A percentile compares a stretch with the other conserved stretches of the same genome.
Conservation (phyloP, 2,113 vertebrate genomes). For the Embiotoca jacksoni region DNA sequence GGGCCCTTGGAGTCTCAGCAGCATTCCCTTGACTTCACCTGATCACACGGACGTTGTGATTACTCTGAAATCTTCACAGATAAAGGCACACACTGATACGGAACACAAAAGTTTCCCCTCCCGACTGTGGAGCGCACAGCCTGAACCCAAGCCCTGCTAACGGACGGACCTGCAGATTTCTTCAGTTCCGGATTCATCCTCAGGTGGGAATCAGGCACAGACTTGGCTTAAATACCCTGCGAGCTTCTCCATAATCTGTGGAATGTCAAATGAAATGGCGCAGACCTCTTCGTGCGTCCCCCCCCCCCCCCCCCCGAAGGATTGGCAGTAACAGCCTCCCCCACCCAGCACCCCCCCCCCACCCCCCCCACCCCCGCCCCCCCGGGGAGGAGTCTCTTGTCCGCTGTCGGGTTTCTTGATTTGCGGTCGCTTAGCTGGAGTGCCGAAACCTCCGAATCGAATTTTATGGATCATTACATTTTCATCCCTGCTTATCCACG, state of each 20-base stretch:
- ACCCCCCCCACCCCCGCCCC: not conserved
- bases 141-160: constrained; percentile 74
- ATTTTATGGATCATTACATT: constrained; percentile 71
- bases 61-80: constrained; percentile 27
- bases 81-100: constrained; percentile 2
- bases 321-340: not conserved
- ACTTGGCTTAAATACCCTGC: not conserved
- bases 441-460: constrained; percentile 47
- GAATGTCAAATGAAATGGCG: constrained; percentile 30
- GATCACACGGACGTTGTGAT: constrained; percentile 40
- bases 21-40: constrained; percentile 50
- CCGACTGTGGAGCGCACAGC: constrained; percentile 57
- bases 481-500: constrained; percentile 52
- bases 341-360: no score
- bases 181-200: constrained; percentile 47
- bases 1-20: constrained; percentile 37
- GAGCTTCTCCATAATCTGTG: constrained; percentile 1
- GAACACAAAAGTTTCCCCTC: constrained; percentile 19
- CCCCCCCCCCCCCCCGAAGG: constrained; percentile 12
- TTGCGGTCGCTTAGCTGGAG: constrained; percentile 27
- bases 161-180: constrained; percentile 36
- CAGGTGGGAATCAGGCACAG: constrained; percentile 46
- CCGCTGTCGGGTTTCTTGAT: constrained; percentile 14
- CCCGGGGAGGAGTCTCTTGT: constrained; percentile 1
- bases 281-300: constrained; percentile 1